Evolutionary conservation across 2,888 invertebrate species (phyloP), one percentile per base, ranked within the genome.

Genomic region (Nowickia ferox): DNA sequence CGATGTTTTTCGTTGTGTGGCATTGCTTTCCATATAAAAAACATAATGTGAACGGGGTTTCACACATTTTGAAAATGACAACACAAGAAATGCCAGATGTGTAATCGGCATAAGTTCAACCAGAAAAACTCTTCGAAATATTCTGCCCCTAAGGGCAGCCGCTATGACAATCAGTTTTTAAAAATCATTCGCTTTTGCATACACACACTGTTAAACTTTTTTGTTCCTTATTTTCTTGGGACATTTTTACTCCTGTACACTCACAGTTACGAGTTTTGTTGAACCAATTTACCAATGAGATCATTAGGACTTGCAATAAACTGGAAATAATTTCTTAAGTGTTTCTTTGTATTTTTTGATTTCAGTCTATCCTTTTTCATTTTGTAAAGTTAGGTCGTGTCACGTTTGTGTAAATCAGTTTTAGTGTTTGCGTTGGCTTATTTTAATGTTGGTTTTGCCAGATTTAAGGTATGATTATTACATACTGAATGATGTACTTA

Each of bases 381-480:
- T 61, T 57, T 9, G 15, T 44, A 44, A 72, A 82, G 59, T 81
- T 81, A 72, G 53, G 87, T 89, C 88, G 87, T 89, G 90, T 88
- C 89, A 88, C 89, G 88, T 88, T 88, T 88, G 86, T 88, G 88
- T 89, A 88, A 89, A 89, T 88, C 87, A 87, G 87, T 78, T 83
- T 77, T 17, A 71, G 42, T 77, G 77, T 77, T 74, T 84, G 84
- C 74, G 63, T 84, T 84, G 78, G 71, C 46, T 74, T 74, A 74
- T 69, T 78, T n/a, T 53, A 69, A 61, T 69, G 57, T 15, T 77
- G 38, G 3, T 46, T 66, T 48, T 57, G 44, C 9, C 51, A 51
- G 61, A 78, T 61, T 59, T 69, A 22, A 17, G 15, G 30, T 19
- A 40, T 42, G 59, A 68, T 77, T 59, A 40, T 59, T 30, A 30